A percentile compares a stretch with the other conserved stretches of the same genome.
Conservation (phyloP, 2,113 vertebrate genomes). For the Psammodynastes pulverulentus region DNA sequence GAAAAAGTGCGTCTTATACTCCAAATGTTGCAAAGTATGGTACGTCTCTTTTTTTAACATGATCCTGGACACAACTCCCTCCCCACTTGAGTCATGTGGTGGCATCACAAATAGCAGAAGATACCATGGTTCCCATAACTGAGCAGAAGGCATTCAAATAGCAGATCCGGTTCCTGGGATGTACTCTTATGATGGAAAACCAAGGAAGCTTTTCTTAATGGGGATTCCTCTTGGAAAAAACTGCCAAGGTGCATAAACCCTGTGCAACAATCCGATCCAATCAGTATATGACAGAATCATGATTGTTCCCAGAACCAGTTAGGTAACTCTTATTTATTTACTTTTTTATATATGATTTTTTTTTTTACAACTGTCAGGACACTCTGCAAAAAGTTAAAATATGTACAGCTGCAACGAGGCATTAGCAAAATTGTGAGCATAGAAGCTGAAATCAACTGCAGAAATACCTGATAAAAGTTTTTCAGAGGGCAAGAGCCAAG, state of each 20-base stretch:
- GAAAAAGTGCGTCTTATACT: no score
- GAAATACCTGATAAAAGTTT: not conserved
- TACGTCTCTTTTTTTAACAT: not conserved
- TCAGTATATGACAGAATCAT: not conserved
- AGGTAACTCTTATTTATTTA: not conserved
- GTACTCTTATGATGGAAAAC: not conserved
- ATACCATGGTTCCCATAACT: not conserved
- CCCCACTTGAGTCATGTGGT: not conserved
- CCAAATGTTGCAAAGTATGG: no score
- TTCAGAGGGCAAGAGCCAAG: not conserved
- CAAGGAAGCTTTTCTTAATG: not conserved
- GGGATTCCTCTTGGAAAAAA: not conserved
- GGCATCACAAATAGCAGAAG: not conserved
- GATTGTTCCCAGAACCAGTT: not conserved
- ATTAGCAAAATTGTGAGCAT: not conserved
- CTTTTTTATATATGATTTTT: not conserved
- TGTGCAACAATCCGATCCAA: not conserved
- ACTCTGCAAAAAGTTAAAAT: not conserved
- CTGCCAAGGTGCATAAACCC: not conserved
- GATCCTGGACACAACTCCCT: not conserved
- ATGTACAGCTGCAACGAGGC: not conserved
- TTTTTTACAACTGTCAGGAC: not conserved
- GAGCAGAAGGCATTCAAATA: not conserved
- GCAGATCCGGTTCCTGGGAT: not conserved
- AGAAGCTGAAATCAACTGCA: not conserved